A percentile compares a stretch with the other conserved stretches of the same genome.
Evolutionary conservation across 2,113 vertebrate species (phyloP).

Genomic region (Taxidea taxus): DNA sequence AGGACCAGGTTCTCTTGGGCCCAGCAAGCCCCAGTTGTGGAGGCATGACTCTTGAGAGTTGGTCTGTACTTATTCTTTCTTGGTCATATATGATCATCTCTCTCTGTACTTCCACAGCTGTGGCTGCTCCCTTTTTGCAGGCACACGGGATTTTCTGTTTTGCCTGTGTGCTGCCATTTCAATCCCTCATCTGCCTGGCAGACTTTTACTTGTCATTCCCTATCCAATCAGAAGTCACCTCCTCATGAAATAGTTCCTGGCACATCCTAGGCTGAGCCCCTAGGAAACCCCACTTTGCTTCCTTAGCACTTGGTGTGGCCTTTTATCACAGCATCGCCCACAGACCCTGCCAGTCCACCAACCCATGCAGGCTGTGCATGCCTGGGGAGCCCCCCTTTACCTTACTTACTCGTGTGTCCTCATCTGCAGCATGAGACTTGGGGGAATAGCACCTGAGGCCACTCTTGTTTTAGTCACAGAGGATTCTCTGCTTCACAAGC

Average conservation of each 20-base stretch:
- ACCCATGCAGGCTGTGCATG: not conserved
- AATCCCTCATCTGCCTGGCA: not conserved
- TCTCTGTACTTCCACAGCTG: not conserved
- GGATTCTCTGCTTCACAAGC: not conserved
- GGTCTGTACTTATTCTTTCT: not conserved
- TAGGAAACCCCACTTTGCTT: not conserved
- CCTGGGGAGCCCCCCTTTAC: not conserved
- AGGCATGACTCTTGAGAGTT: not conserved
- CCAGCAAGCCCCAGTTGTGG: not conserved
- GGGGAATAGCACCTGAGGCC: not conserved
- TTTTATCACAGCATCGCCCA: not conserved
- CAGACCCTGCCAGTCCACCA: not conserved
- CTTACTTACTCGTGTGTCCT: not conserved
- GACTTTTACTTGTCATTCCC: not conserved
- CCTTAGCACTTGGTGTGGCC: not conserved
- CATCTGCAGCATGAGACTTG: not conserved
- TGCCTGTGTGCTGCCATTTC: not conserved
- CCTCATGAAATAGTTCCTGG: not conserved
- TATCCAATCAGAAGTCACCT: not conserved
- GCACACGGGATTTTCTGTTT: not conserved
- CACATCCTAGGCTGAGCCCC: not conserved
- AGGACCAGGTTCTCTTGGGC: not conserved
- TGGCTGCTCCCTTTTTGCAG: not conserved
- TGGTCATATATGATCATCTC: not conserved
- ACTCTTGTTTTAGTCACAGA: not conserved